Conservation (phyloP, 1,140 invertebrate species). For the Monomorium pharaonis region DNA sequence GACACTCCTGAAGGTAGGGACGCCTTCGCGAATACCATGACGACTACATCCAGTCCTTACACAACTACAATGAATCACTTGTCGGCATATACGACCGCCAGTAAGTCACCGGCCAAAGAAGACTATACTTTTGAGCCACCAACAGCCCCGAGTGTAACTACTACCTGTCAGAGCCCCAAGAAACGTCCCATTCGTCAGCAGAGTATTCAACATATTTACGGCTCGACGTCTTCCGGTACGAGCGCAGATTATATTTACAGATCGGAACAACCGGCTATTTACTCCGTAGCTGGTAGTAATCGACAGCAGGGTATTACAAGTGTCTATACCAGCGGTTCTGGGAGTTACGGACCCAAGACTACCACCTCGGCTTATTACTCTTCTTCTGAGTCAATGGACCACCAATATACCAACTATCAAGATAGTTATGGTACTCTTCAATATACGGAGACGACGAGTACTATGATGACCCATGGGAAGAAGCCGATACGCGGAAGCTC, state of each 20-base stretch:
- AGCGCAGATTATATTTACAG: constrained; percentile 86
- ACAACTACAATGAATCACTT: constrained; percentile 76
- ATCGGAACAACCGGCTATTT: constrained; percentile 89
- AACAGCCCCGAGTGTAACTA: constrained; percentile 71
- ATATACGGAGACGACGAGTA: constrained; percentile 79
- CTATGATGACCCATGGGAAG: constrained; percentile 81
- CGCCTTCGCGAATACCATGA: constrained; percentile 70
- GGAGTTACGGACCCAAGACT: constrained; percentile 86
- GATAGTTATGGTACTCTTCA: constrained; percentile 75
- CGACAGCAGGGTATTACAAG: constrained; percentile 89
- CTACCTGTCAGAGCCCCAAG: constrained; percentile 78
- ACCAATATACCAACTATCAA: constrained; percentile 87
- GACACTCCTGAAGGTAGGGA: constrained; percentile 82
- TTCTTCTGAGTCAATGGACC: constrained; percentile 88
- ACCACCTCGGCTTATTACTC: constrained; percentile 85
- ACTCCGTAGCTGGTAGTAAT: constrained; percentile 90
- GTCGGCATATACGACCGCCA: constrained; percentile 72
- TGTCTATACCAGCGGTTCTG: constrained; percentile 89
- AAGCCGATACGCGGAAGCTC: constrained; percentile 85
- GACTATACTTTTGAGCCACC: constrained; percentile 79
- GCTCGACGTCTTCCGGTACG: constrained; percentile 70
- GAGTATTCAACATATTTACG: constrained; percentile 74
- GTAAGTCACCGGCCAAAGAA: constrained; percentile 78
- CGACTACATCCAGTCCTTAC: constrained; percentile 65
- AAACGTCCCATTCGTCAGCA: constrained; percentile 78